Conservation (phyloP, 1,140 invertebrate genomes). For the Drosophila pachea region DNA sequence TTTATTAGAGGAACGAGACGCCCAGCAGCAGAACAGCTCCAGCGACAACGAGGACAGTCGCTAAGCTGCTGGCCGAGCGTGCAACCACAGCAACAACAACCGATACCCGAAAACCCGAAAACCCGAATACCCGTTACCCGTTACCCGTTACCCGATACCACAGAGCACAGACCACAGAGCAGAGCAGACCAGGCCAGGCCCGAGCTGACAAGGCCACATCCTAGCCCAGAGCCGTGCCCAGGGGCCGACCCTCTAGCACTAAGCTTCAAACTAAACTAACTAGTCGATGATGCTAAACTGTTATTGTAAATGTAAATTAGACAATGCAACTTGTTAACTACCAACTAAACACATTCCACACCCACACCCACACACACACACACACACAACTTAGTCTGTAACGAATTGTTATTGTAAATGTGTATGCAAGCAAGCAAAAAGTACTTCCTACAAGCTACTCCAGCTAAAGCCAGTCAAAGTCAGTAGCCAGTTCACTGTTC, state of each 20-base stretch:
- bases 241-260: constrained; percentile 24
- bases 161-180: constrained; percentile 8
- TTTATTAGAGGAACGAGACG: constrained; percentile 72
- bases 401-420: constrained; percentile 46
- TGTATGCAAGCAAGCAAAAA: constrained; percentile 37
- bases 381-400: constrained; percentile 32
- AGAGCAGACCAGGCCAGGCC: constrained; percentile 10
- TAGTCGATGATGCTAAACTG: constrained; percentile 46
- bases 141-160: background rate
- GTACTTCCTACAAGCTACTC: constrained; percentile 49
- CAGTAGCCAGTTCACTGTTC: constrained; percentile 30
- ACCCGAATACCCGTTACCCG: background rate
- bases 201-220: background rate
- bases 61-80: constrained; percentile 23
- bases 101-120: constrained; percentile 18
- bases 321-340: constrained; percentile 67
- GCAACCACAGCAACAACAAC: constrained; percentile 65
- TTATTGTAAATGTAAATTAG: constrained; percentile 74
- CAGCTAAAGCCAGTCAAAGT: constrained; percentile 9
- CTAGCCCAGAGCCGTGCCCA: too few relatives aligned
- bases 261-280: constrained; percentile 35
- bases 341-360: constrained; percentile 35
- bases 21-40: constrained; percentile 75
- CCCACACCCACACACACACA: constrained; percentile 19
- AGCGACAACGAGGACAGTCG: constrained; percentile 78